These are phyloP conservation scores for Petrocephalus zakoni DNA, from an alignment of 2,113 vertebrate species.

Conservation along the genomic window DNA sequence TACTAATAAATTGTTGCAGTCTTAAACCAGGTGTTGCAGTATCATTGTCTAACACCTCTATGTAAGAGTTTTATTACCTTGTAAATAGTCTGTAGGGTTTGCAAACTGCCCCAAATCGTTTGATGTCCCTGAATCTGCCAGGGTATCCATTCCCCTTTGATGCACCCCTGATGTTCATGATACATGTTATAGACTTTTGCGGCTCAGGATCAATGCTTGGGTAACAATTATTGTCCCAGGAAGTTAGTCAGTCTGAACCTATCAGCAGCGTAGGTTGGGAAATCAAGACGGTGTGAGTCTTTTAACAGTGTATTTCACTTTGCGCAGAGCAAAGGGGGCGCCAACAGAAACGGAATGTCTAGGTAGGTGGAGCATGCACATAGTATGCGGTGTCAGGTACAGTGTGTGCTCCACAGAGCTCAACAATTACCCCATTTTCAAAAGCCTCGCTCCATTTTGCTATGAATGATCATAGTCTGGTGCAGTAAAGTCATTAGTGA, in stretches of 20 bases:
- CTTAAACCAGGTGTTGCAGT: neutral
- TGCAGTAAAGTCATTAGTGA: conserved; percentile 6
- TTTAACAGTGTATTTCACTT: neutral
- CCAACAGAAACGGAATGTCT: neutral
- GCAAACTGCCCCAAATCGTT: neutral
- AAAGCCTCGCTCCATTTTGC: neutral
- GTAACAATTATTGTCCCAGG: neutral
- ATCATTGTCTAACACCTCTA: neutral
- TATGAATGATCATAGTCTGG: neutral
- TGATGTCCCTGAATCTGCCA: neutral
- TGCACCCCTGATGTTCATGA: neutral
- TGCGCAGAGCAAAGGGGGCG: neutral
- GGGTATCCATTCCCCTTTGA: neutral
- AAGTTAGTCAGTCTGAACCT: neutral
- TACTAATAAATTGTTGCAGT: neutral
- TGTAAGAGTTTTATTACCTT: neutral
- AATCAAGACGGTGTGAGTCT: neutral
- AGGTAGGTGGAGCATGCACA: neutral
- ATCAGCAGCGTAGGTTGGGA: neutral
- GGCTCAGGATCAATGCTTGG: neutral
- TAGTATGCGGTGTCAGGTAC: neutral
- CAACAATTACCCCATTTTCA: conserved; percentile 3
- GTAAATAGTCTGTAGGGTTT: neutral
- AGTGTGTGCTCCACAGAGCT: neutral
- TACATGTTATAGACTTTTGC: neutral